A percentile compares a stretch with the other conserved stretches of the same genome.
Conservation (phyloP, 1,140 invertebrate genomes). For the Euglossa dilemma region DNA sequence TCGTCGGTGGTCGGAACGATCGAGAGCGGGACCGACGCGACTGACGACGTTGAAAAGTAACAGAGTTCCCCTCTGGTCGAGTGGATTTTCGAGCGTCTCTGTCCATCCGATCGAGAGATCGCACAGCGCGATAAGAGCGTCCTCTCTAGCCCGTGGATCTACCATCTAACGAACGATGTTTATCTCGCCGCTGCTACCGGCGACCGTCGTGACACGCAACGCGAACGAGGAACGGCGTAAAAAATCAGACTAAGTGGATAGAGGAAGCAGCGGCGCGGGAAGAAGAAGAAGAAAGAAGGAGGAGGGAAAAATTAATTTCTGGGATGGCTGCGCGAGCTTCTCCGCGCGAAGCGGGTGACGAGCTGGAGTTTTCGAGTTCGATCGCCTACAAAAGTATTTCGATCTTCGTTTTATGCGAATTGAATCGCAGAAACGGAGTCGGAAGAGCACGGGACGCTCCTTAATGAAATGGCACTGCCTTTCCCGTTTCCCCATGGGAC, state of each 20-base stretch:
- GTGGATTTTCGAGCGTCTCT: slow-evolving; percentile 51
- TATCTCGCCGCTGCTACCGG: slow-evolving; percentile 21
- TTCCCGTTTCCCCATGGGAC: slow-evolving; percentile 48
- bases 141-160: slow-evolving; percentile 1
- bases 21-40: slow-evolving; percentile 8
- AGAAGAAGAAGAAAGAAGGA: not conserved
- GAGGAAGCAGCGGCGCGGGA: not conserved
- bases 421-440: slow-evolving; percentile 24
- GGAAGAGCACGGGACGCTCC: slow-evolving; percentile 27
- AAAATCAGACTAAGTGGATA: slow-evolving; percentile 22
- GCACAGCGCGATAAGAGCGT: slow-evolving; percentile 30
- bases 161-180: slow-evolving; percentile 33
- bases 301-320: slow-evolving; percentile 37
- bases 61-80: slow-evolving; percentile 37
- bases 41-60: slow-evolving; percentile 31
- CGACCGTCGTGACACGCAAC: not conserved
- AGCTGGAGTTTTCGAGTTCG: slow-evolving; percentile 40
- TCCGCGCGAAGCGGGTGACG: not conserved
- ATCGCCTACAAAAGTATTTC: slow-evolving; percentile 56
- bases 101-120: slow-evolving; percentile 48
- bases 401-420: slow-evolving; percentile 41
- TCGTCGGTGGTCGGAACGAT: not conserved
- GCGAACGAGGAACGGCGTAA: not conserved
- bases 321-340: slow-evolving; percentile 10
- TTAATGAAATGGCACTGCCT: slow-evolving; percentile 71